These are phyloP conservation scores for Halcyon badia DNA, from an alignment of 2,797 vertebrate genomes.

Conservation along the genomic window DNA sequence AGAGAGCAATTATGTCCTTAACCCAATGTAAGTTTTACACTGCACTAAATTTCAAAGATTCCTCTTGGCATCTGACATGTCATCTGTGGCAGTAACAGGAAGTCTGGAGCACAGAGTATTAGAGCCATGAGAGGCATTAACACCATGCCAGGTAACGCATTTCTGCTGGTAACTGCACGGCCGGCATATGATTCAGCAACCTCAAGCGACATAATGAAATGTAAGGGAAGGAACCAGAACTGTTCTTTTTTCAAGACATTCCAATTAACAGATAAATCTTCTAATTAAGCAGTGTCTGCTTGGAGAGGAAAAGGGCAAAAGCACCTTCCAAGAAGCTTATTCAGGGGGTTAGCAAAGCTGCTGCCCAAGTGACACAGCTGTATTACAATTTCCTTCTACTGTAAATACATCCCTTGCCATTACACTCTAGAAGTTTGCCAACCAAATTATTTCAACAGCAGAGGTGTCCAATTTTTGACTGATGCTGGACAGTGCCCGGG, in stretches of 20 bases:
- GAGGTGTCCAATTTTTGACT: background rate
- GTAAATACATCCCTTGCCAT: background rate
- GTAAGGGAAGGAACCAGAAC: background rate
- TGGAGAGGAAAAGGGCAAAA: background rate
- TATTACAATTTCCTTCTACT: background rate
- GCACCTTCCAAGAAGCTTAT: background rate
- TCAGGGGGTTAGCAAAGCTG: background rate
- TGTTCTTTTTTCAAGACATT: background rate
- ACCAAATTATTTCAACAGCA: background rate
- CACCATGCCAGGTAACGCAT: accelerated
- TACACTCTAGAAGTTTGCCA: background rate
- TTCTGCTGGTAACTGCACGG: background rate
- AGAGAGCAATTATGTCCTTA: background rate
- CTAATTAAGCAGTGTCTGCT: background rate
- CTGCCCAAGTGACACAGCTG: background rate
- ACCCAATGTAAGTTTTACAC: background rate
- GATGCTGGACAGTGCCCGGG: background rate
- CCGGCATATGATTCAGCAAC: background rate
- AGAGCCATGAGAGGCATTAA: background rate
- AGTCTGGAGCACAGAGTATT: background rate
- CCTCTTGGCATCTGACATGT: background rate
- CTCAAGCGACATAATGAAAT: background rate
- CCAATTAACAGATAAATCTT: background rate
- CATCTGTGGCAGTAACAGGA: background rate
- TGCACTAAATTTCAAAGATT: background rate